A percentile compares a stretch with the other conserved stretches of the same genome.
These are phyloP conservation scores for Merops nubicus DNA, from an alignment of 2,113 vertebrate species.

Conservation along the genomic window DNA sequence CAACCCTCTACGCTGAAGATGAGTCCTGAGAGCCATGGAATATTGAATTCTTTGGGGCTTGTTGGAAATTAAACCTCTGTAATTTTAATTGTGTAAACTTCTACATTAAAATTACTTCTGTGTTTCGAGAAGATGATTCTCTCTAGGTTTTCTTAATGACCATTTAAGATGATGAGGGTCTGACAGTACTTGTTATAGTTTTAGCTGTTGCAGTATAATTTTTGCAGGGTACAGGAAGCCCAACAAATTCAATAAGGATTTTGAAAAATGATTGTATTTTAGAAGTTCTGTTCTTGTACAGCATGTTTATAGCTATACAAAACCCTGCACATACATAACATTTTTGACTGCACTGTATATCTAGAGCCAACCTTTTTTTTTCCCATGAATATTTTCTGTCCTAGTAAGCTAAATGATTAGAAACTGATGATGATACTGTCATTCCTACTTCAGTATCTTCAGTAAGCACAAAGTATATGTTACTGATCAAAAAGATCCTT, in stretches of 20 bases:
- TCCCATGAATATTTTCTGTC: neutral
- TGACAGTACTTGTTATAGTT: slow-evolving; percentile 64
- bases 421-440: neutral
- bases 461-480: slow-evolving; percentile 20
- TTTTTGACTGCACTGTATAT: neutral
- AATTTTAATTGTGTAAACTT: slow-evolving; percentile 73
- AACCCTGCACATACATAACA: neutral
- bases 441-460: neutral
- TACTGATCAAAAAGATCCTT: slow-evolving; percentile 53
- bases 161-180: slow-evolving; percentile 44
- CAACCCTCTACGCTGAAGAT: slow-evolving; percentile 15
- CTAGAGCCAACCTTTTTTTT: neutral
- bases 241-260: neutral
- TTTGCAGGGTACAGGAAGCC: slow-evolving; percentile 45
- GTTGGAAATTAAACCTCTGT: slow-evolving; percentile 70
- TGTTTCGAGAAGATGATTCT: slow-evolving; percentile 72
- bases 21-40: slow-evolving; percentile 49
- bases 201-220: slow-evolving; percentile 58
- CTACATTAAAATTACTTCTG: slow-evolving; percentile 68
- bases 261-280: neutral
- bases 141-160: slow-evolving; percentile 56
- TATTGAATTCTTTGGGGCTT: slow-evolving; percentile 70
- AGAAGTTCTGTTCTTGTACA: neutral
- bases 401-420: neutral
- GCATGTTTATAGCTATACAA: neutral